phyloP scores from a whole-genome alignment of 2,888 invertebrate species.

The Gibbula magus region DNA sequence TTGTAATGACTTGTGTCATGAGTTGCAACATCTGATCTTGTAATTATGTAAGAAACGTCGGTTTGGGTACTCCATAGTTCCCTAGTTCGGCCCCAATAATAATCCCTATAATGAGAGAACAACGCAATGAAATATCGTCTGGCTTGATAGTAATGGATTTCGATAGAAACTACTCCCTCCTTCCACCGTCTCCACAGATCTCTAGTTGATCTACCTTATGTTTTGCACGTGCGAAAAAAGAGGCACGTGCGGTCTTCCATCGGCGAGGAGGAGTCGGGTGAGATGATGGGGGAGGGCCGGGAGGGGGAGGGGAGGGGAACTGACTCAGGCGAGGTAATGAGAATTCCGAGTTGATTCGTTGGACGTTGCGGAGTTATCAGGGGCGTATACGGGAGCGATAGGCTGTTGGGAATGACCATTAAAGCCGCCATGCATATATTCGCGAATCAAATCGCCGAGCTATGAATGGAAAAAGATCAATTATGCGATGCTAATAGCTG shows the following conservation, averaged over 20 bases:
- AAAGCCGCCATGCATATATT: conserved; percentile 26
- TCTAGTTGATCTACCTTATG: background rate
- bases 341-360: conserved; percentile 11
- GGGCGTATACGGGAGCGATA: conserved; percentile 7
- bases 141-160: background rate
- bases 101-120: background rate
- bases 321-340: conserved; percentile 17
- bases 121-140: conserved; percentile 2
- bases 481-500: conserved; percentile 28
- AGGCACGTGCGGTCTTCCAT: background rate
- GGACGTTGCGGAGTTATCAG: background rate
- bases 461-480: conserved; percentile 30
- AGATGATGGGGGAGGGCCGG: background rate
- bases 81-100: too few species aligned
- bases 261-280: background rate
- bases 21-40: too few species aligned
- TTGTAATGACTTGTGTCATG: too few species aligned
- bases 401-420: conserved; percentile 21
- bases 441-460: conserved; percentile 26
- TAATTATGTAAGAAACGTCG: too few species aligned
- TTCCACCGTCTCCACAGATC: background rate
- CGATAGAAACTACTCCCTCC: conserved; percentile 2
- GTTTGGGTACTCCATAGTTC: too few species aligned
- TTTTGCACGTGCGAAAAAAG: conserved; percentile 3
- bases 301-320: background rate